These are phyloP conservation scores for Danaus plexippus DNA, from an alignment of 1,140 invertebrate genomes.

Conservation along the genomic window DNA sequence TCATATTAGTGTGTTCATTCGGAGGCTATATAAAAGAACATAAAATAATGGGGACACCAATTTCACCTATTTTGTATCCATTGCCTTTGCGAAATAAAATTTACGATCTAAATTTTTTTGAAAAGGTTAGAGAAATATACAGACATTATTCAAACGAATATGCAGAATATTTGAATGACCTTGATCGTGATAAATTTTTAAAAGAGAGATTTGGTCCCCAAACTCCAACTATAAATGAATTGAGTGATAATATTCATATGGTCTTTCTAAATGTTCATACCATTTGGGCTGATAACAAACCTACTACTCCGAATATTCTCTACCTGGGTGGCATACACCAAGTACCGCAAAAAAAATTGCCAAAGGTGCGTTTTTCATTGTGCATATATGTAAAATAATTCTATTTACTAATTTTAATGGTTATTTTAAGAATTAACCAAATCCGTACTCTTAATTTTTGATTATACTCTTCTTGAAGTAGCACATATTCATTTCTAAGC, in stretches of 20 bases:
- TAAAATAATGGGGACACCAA: slow-evolving; percentile 21
- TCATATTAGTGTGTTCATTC: slow-evolving; percentile 38
- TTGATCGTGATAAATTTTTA: slow-evolving; percentile 15
- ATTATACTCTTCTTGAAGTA: not conserved
- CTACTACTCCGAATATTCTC: slow-evolving; percentile 69
- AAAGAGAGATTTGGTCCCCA: slow-evolving; percentile 26
- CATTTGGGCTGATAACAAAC: slow-evolving; percentile 62
- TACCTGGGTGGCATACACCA: slow-evolving; percentile 75
- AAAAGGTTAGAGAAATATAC: slow-evolving; percentile 20
- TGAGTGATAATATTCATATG: slow-evolving; percentile 40
- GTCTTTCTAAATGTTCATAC: slow-evolving; percentile 60
- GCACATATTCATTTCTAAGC: too few relatives aligned
- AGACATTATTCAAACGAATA: slow-evolving; percentile 11
- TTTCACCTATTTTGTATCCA: slow-evolving; percentile 36
- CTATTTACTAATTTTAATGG: not conserved
- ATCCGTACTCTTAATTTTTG: not conserved
- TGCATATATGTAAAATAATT: not conserved
- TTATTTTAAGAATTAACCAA: not conserved
- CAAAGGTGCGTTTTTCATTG: slow-evolving; percentile 39
- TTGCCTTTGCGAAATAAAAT: slow-evolving; percentile 12
- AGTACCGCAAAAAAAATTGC: slow-evolving; percentile 35
- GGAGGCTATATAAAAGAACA: slow-evolving; percentile 18
- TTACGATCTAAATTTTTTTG: slow-evolving; percentile 22
- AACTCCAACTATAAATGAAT: slow-evolving; percentile 26
- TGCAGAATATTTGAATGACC: not conserved